Evolutionary conservation across 2,888 invertebrate genomes (phyloP), one percentile per base, ranked within the genome.

Genomic region (Seira sanloemensis): DNA sequence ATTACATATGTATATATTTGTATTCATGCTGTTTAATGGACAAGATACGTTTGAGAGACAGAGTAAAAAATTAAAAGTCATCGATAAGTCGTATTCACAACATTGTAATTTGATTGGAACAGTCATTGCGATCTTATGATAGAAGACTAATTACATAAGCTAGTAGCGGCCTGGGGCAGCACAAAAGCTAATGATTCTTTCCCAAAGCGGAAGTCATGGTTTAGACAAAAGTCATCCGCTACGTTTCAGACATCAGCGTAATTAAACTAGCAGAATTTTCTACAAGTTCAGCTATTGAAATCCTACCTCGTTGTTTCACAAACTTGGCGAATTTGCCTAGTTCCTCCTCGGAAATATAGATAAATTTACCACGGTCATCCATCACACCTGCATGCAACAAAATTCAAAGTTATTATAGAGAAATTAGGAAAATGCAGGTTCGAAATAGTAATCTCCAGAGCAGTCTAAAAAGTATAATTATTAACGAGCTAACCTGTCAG

Each of bases 351-450:
- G 98, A 97, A 75, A 99, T 96, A 91, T 97, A 99, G 90, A 99
- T 99, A 91, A 99, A 99, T 92, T 99, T 99, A 19, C 99, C 99
- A 86, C 99, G 93, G 91, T 99, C 99, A 91, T 99, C 99, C 88
- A 99, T 96, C 0, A 99, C 99, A 0, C 99, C 97, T 91, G 84
- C 4, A 54, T 23, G 73, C 9, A 19, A 24, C 5, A n/a, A 26
- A 21, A 62, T 25, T 46, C 37, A 37, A 69, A 37, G 37, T n/a
- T n/a, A n/a, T n/a, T n/a, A n/a, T n/a, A n/a, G n/a, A n/a, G n/a
- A n/a, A n/a, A 67, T 67, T 23, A 21, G 21, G 2, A 73, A 67
- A 46, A 19, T n/a, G 16, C 26, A 79, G 62, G 5, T 72, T 71
- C 1, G 21, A 37, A 37, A 7, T 12, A 37, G 4, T 67, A 5